Base-by-base conservation (phyloP, 2,113 vertebrate genomes). In the Corapipo altera region DNA sequence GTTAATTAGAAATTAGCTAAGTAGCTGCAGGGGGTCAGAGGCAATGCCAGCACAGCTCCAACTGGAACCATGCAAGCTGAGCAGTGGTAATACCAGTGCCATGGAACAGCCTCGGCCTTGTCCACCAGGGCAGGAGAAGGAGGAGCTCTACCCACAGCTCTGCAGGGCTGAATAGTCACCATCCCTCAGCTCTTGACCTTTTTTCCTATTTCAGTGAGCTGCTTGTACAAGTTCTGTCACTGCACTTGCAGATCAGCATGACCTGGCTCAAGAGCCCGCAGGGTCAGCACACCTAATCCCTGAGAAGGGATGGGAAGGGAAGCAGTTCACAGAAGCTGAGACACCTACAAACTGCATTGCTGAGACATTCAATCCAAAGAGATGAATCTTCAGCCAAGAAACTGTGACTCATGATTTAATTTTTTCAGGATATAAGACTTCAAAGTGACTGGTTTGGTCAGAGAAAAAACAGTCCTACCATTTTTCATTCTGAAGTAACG, bases 331-430 rank as follows among this genome's bases (percentile, higher is more conserved):
- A 93, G 89, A 67, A 95, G 85, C 94, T 65, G 62, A 94, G 55
- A 96, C 72, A 93, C 88, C 89, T 89, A 93, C 84, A 75, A 94
- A 78, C 88, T 74, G 95, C 93, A 85, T 12, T 75, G 82, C 79
- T 87, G 88, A 94, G 87, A 91, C 77, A 89, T 62, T 78, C 69
- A 77, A 83, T 83, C 87, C 16, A 15, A 65, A 88, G 66, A 91
- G 85, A 93, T 64, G 72, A 72, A 85, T 92, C 91, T 95, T 93
- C 82, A 96, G 89, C 78, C 92, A 89, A 95, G 96, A 91, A 93
- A 72, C 76, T 65, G 55, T 97, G 88, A 84, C 80, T 96, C 89
- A 94, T 75, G 69, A 88, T 79, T 96, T 89, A 67, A 84, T 93
- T 94, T 91, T 91, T 88, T 48, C 59, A 93, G 78, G 85, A 78